Evolutionary conservation across 2,113 vertebrate species (phyloP), one percentile per base, ranked within the genome.

Genomic region (Aleadryas rufinucha): DNA sequence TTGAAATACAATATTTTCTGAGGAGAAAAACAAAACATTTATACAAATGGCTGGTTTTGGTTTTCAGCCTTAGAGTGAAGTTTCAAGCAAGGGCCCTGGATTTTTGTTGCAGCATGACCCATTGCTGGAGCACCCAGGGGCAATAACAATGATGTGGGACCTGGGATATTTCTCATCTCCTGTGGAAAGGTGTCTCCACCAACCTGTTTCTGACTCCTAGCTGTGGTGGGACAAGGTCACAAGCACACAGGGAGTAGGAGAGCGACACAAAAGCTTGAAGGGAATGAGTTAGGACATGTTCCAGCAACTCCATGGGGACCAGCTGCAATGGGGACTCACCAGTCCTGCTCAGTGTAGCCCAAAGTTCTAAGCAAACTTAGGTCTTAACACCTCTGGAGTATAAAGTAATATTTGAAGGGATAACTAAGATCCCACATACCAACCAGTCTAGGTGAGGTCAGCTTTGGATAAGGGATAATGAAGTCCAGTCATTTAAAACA

Each of bases 201-300:
- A 4, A 10, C 9, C 39, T 18, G 16, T 42, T 71, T 11, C 24
- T 47, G 59, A 24, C 31, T 76, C 80, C 63, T 13, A 1, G 2
- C 2, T 1, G 0, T 4, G 5, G 10, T 47, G 18, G 33, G 20
- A 68, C 35, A 33, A 54, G 10, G 16, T 21, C 69, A 35, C 44
- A 45, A 42, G 41, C 20, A 19, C 57, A 35, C 9, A 3, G 6
- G 18, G 41, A 57, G 33, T 7, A 16, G 57, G 23, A 59, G 10
- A 54, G 24, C 7, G 2, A 18, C 23, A 66, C 0, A 9, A 79
- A 31, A 65, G 7, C 31, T 50, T 22, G 19, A 52, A 44, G 17
- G 15, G 19, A 77, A 6, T 0, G 6, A 44, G 1, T 41, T 16
- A 27, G n/a, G 24, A 12, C 37, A 24, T 0, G 1, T 30, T 39